Conservation (phyloP, 2,888 invertebrate genomes). For the Lutraria lutraria region DNA sequence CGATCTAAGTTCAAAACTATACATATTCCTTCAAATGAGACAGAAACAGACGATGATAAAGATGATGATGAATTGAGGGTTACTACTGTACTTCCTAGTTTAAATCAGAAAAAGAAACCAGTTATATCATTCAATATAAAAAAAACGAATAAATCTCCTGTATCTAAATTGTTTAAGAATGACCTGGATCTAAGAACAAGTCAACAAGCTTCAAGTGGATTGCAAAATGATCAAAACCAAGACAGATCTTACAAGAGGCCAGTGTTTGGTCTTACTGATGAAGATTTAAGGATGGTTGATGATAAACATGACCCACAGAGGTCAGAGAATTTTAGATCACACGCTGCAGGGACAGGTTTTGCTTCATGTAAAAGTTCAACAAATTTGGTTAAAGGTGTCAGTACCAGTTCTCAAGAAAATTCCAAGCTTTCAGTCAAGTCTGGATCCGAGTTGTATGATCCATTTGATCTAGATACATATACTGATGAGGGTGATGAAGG, state of each 20-base stretch:
- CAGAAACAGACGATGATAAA: not conserved
- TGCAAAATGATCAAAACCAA: not conserved
- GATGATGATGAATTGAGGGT: conserved; percentile 27
- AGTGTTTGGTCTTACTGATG: conserved; percentile 27
- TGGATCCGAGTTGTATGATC: not conserved
- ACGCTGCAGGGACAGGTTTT: not conserved
- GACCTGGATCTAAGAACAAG: conserved; percentile 32
- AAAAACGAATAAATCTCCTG: not conserved
- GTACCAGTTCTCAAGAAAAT: not conserved
- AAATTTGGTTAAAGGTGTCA: not conserved
- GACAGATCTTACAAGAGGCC: not conserved
- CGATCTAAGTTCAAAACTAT: conserved; percentile 17
- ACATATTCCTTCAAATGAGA: not conserved
- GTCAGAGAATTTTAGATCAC: not conserved
- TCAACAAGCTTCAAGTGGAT: not conserved
- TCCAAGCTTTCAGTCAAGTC: not conserved
- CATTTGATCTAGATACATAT: conserved; percentile 1
- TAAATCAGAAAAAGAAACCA: conserved; percentile 48
- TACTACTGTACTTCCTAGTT: conserved; percentile 33
- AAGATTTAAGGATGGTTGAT: conserved; percentile 20
- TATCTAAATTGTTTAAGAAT: conserved; percentile 8
- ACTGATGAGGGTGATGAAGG: not conserved
- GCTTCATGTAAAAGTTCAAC: not conserved
- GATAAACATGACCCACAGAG: not conserved
- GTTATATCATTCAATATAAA: conserved; percentile 41